Conservation (phyloP, 2,797 vertebrate genomes). For the Karalla daura region DNA sequence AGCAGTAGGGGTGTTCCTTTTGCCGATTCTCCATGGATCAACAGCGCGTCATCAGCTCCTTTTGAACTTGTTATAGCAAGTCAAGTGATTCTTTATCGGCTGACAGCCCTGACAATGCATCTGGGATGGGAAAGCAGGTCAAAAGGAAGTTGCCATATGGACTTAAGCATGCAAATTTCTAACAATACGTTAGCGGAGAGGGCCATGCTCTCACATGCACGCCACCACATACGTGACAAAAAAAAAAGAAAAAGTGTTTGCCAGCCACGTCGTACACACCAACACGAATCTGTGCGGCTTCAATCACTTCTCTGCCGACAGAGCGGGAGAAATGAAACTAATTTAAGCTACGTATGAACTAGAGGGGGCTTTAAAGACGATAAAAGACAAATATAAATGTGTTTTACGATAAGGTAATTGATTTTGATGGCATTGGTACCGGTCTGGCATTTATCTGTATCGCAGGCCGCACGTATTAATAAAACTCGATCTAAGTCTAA, state of each 20-base stretch:
- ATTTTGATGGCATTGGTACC: slow-evolving; percentile 4
- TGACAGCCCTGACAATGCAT: slow-evolving; percentile 97
- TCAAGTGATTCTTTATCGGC: slow-evolving; percentile 98
- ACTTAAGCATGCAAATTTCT: slow-evolving; percentile 93
- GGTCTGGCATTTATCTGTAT: not conserved
- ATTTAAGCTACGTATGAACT: slow-evolving; percentile 3
- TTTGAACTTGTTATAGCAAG: slow-evolving; percentile 99
- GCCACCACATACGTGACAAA: slow-evolving; percentile 55
- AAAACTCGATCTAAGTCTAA: slow-evolving; percentile 6
- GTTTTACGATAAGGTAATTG: slow-evolving; percentile 12
- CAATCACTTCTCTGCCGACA: slow-evolving; percentile 12
- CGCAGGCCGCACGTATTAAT: not conserved
- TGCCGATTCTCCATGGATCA: slow-evolving; percentile 96
- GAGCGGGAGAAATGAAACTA: not conserved
- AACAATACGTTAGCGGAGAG: slow-evolving; percentile 84
- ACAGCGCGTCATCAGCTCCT: slow-evolving; percentile 95
- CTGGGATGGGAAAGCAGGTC: slow-evolving; percentile 94
- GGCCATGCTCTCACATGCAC: slow-evolving; percentile 65
- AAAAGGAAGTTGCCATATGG: slow-evolving; percentile 98
- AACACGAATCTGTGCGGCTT: slow-evolving; percentile 29
- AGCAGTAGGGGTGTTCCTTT: slow-evolving; percentile 96
- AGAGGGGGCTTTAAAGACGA: not conserved
- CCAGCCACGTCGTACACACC: slow-evolving; percentile 31
- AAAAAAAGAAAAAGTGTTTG: slow-evolving; percentile 31
- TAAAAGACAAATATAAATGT: slow-evolving; percentile 12